Conservation (phyloP, 2,797 vertebrate species). For the Manis crassicaudata region DNA sequence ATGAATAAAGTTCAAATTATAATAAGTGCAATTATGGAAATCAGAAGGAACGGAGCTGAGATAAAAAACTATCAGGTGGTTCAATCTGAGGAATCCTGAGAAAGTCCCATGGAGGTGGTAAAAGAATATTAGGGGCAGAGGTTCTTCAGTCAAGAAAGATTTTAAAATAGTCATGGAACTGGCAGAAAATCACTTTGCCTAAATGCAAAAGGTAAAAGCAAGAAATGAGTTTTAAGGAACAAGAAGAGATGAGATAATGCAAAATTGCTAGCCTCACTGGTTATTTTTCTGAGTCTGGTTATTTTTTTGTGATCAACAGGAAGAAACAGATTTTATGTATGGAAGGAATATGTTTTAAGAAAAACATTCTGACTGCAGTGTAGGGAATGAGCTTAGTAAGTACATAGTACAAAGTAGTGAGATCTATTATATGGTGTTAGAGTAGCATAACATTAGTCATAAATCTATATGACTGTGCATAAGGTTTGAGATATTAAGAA, state of each 20-base stretch:
- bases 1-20: conserved; percentile 6
- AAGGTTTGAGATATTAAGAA: not conserved
- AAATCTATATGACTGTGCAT: not conserved
- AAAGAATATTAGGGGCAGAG: not conserved
- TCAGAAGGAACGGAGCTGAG: not conserved
- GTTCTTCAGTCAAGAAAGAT: not conserved
- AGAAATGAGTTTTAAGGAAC: not conserved
- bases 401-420: not conserved
- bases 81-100: not conserved
- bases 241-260: not conserved
- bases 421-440: not conserved
- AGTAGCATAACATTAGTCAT: not conserved
- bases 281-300: not conserved
- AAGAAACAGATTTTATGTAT: not conserved
- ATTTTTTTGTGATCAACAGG: not conserved
- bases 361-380: not conserved
- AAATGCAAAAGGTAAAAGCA: not conserved
- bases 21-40: not conserved
- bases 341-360: not conserved
- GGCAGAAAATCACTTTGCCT: not conserved
- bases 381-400: not conserved
- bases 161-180: not conserved
- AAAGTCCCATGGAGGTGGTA: not conserved
- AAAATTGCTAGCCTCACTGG: not conserved
- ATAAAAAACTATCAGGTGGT: not conserved